Evolutionary conservation across 2,113 vertebrate genomes (phyloP).

Genomic region (Sclerurus mexicanus): DNA sequence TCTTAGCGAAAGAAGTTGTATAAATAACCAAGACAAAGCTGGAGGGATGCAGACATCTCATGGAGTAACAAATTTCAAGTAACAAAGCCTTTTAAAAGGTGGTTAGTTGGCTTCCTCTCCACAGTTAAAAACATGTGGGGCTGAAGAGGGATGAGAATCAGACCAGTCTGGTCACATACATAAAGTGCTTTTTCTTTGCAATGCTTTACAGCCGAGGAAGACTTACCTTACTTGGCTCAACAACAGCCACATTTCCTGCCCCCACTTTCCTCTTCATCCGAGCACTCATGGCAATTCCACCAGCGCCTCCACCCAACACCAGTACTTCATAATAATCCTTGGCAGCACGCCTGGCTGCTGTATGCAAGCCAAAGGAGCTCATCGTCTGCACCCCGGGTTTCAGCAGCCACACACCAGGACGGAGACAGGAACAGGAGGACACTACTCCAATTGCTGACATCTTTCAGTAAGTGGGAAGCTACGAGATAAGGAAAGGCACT

Average conservation of each 20-base stretch:
- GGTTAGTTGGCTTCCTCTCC: neutral
- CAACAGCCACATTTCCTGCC: constrained; percentile 86
- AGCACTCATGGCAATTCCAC: constrained; percentile 91
- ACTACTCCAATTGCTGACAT: constrained; percentile 56
- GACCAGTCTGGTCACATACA: neutral
- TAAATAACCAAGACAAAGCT: neutral
- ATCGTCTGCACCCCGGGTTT: constrained; percentile 30
- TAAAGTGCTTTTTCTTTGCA: neutral
- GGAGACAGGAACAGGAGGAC: neutral
- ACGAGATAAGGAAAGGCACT: neutral
- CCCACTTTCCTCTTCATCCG: constrained; percentile 92
- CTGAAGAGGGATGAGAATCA: neutral
- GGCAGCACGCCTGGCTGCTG: constrained; percentile 57
- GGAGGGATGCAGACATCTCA: neutral
- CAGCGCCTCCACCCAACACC: constrained; percentile 90
- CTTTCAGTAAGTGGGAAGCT: constrained; percentile 18
- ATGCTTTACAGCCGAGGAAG: neutral
- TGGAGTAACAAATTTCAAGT: accelerated
- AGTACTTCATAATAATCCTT: constrained; percentile 89
- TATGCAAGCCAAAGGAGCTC: constrained; percentile 49
- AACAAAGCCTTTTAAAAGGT: neutral
- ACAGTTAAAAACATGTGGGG: neutral
- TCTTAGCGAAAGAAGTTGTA: neutral
- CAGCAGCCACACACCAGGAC: constrained; percentile 27
- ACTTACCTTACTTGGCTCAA: constrained; percentile 90